Evolutionary conservation across 2,797 vertebrate species (phyloP), one percentile per base, ranked within the genome.

Genomic region (Muraenolepis orangiensis): DNA sequence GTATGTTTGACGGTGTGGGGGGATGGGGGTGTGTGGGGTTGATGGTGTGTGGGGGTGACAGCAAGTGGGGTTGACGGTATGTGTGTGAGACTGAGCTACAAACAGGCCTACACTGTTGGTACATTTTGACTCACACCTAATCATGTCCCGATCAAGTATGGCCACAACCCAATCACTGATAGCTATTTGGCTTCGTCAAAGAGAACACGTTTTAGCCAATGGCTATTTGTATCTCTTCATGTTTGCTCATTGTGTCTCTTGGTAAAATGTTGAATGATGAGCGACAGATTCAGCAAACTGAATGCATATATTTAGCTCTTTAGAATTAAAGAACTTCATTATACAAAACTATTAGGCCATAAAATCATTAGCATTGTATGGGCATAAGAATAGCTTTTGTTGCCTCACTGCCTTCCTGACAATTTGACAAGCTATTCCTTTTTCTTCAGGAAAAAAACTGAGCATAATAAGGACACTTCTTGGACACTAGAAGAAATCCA

Each of bases 201-300:
- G 69, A 80, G 77, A 81, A 80, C 73, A 82, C 70, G 69, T 80
- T 81, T 81, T 71, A 78, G 71, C 78, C 73, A 28, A 72, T 85
- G 76, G 84, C 81, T 75, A 71, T 85, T 78, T 81, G 80, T 82
- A 84, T 87, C 81, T 81, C 30, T 40, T 20, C 70, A 14, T 30
- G 12, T 82, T 29, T 73, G 77, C 66, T 72, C 51, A 26, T 23
- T 51, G 18, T 66, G 81, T 85, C 70, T 76, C 31, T 76, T 64
- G 74, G 42, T 67, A 30, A 72, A 82, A 80, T 74, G 69, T 18
- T 72, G 74, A 79, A 36, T 77, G 1, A 31, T 29, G 36, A 87
- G 76, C 86, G 81, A 83, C 78, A 61, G 51, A 23, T 26, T 6
- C 6, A 61, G n/a, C 6, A 5, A 5, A 64, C 8, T 26, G 23